Conservation (phyloP, 2,113 vertebrate genomes). For the Eupsittula cactorum region DNA sequence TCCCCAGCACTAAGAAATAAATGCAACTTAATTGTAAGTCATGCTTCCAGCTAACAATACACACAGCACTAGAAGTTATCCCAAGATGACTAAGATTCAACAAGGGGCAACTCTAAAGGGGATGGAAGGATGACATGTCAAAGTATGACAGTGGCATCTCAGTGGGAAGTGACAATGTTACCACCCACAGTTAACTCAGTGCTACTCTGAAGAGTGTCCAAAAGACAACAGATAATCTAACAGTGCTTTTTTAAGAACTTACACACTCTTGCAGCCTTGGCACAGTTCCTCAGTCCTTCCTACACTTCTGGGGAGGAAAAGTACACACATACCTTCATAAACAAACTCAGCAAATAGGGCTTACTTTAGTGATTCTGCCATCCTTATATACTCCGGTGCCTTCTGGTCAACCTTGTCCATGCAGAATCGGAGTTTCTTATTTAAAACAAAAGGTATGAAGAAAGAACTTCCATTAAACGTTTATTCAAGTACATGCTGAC, state of each 20-base stretch:
- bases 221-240: neutral
- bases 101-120: neutral
- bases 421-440: slow-evolving; percentile 90
- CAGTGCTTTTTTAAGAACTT: neutral
- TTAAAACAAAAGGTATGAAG: slow-evolving; percentile 4
- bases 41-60: neutral
- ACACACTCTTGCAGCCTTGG: neutral
- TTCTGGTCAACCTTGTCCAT: slow-evolving; percentile 95
- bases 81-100: neutral
- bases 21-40: neutral
- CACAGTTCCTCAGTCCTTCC: neutral
- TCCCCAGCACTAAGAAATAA: slow-evolving; percentile 87
- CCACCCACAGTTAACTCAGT: neutral
- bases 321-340: neutral
- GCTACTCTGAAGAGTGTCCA: neutral
- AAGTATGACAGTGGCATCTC: neutral
- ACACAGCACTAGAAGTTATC: neutral
- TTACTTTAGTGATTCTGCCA: slow-evolving; percentile 97
- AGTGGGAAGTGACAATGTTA: neutral
- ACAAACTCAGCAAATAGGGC: neutral
- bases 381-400: slow-evolving; percentile 92
- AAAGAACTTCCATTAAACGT: neutral
- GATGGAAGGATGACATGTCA: neutral
- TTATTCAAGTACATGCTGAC: neutral
- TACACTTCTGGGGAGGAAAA: neutral